Evolutionary conservation across 2,888 invertebrate species (phyloP).

Genomic region (Hipparchia semele): DNA sequence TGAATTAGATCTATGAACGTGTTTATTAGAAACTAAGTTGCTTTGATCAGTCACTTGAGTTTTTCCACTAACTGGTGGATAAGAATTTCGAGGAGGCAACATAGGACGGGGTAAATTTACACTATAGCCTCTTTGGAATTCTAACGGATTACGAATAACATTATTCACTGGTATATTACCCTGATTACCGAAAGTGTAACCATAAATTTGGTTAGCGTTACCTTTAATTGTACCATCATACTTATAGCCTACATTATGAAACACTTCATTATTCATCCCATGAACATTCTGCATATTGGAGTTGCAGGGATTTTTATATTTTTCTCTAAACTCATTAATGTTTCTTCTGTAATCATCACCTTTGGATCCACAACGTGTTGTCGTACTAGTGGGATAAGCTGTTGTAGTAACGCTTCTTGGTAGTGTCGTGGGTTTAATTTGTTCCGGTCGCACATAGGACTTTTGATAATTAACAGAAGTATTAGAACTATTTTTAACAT

Average conservation of each 20-base stretch:
- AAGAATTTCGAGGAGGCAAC: conserved; percentile 85
- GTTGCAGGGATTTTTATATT: conserved; percentile 83
- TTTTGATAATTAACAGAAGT: conserved; percentile 76
- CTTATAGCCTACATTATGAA: conserved; percentile 75
- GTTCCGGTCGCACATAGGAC: conserved; percentile 69
- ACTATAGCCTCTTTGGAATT: conserved; percentile 82
- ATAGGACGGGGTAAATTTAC: conserved; percentile 83
- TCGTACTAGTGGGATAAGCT: conserved; percentile 73
- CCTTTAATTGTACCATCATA: conserved; percentile 68
- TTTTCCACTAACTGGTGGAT: conserved; percentile 84
- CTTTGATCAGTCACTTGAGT: conserved; percentile 78
- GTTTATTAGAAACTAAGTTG: conserved; percentile 77
- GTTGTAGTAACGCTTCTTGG: conserved; percentile 78
- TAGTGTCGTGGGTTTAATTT: conserved; percentile 75
- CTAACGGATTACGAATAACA: conserved; percentile 81
- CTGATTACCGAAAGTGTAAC: conserved; percentile 82
- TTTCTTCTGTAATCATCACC: conserved; percentile 83
- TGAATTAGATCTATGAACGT: conserved; percentile 85
- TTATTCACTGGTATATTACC: conserved; percentile 78
- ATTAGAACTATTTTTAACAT: conserved; percentile 67
- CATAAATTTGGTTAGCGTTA: conserved; percentile 77
- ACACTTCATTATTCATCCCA: conserved; percentile 72
- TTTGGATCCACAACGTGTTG: conserved; percentile 70
- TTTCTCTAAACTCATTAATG: conserved; percentile 85
- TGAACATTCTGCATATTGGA: conserved; percentile 58